These are phyloP conservation scores for Falcaria lacertinaria DNA, from an alignment of 2,888 invertebrate species.

Conservation along the genomic window DNA sequence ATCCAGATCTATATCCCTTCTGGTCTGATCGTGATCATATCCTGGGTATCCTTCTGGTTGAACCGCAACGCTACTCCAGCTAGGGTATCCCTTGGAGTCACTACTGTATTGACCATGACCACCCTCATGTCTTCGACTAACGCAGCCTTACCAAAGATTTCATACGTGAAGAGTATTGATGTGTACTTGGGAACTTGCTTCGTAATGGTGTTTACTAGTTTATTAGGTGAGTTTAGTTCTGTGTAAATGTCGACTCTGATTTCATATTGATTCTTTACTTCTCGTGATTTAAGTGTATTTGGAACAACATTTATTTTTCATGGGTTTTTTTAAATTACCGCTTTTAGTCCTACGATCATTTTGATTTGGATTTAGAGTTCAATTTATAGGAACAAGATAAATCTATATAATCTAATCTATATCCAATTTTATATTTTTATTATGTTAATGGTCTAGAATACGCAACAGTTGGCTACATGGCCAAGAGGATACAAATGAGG, in stretches of 20 bases:
- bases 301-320: too few species aligned
- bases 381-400: too few species aligned
- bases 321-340: too few species aligned
- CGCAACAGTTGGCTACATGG: conserved; percentile 97
- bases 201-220: conserved; percentile 97
- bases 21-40: conserved; percentile 96
- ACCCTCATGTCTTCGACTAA: conserved; percentile 97
- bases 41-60: conserved; percentile 97
- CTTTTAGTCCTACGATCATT: too few species aligned
- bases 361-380: too few species aligned
- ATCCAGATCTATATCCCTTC: conserved; percentile 98
- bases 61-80: conserved; percentile 95
- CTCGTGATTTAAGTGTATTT: too few species aligned
- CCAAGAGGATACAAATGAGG: conserved; percentile 95
- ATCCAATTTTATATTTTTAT: too few species aligned
- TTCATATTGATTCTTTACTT: too few species aligned
- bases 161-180: conserved; percentile 97
- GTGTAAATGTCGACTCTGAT: too few species aligned
- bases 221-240: conserved; percentile 89
- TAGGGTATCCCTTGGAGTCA: conserved; percentile 93
- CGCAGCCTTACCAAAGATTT: conserved; percentile 96
- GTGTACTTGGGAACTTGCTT: conserved; percentile 97
- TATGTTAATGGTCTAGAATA: conserved; percentile 87
- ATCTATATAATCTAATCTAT: too few species aligned
- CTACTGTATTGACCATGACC: conserved; percentile 97